Base-by-base conservation (phyloP, 2,797 vertebrate species). In the Nyctibius grandis region DNA sequence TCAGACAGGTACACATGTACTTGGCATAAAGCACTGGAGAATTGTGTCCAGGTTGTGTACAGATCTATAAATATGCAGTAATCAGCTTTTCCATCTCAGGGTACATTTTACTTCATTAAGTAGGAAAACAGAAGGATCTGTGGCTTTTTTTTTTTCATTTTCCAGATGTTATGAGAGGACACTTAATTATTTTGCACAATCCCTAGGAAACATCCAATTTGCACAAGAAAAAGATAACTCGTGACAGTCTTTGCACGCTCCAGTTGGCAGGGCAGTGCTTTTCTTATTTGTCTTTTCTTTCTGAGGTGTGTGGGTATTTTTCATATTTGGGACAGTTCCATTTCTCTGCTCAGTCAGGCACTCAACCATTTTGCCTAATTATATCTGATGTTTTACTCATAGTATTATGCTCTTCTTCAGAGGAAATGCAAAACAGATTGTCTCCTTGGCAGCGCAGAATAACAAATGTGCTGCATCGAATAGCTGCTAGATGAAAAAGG, bases 351-450 rank as follows among this genome's bases (percentile, higher is more conserved):
- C 89, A 94, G 78, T 72, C 93, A 91, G 89, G 85, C 85, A 82
- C 88, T 97, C 91, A 91, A 92, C 86, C 67, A 78, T 94, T 97
- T 95, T 93, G 90, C 93, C 93, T 97, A 97, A 97, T 97, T 98
- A 94, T 89, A 86, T 95, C 94, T 96, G 92, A 70, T 94, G 90
- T 97, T 97, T 97, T 96, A 96, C 93, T 97, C 96, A 89, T 74
- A 95, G 57, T 54, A 93, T 96, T 36, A 81, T 96, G 96, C 95
- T 97, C 95, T 96, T 98, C 97, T 97, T 98, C 97, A 97, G 96
- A 96, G 96, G 91, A 97, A 98, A 97, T 89, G 77, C 91, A 91
- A 97, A 97, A 34, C 98, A 98, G 96, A 97, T 97, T 97, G 96
- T 97, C 81, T 98, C 95, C 97, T 96, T 97, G 96, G 97, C 96